Conservation (phyloP, 2,797 vertebrate species). For the Eospalax fontanierii region DNA sequence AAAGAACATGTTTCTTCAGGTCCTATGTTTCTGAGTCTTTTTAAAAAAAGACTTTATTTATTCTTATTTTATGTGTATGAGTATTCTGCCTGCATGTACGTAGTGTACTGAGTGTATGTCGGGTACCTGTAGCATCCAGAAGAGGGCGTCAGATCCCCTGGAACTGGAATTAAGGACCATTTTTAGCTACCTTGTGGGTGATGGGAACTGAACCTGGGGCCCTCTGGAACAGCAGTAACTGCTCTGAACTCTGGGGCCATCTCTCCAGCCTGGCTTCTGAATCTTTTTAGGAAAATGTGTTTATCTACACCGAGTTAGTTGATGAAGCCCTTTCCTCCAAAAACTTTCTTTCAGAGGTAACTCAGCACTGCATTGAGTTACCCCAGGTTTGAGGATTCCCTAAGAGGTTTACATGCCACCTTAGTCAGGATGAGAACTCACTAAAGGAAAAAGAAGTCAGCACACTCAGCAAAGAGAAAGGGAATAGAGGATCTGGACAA, state of each 20-base stretch:
- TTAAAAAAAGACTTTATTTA: conserved; percentile 6
- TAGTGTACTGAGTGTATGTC: too few relatives aligned
- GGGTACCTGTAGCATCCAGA: too few relatives aligned
- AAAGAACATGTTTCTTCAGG: background rate
- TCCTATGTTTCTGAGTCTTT: conserved; percentile 8
- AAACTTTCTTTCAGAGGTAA: background rate
- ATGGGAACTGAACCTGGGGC: too few relatives aligned
- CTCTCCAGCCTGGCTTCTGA: background rate
- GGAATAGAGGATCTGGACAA: background rate
- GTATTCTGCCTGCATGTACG: too few relatives aligned
- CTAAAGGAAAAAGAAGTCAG: background rate
- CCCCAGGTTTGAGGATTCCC: background rate
- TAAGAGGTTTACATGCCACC: background rate
- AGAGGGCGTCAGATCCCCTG: too few relatives aligned
- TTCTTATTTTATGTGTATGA: too few relatives aligned
- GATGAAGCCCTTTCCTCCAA: background rate
- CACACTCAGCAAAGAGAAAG: background rate
- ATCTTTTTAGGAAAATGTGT: conserved; percentile 26
- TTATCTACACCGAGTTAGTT: background rate
- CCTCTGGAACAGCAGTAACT: too few relatives aligned
- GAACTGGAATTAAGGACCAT: too few relatives aligned
- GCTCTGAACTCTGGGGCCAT: too few relatives aligned
- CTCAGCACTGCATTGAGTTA: background rate
- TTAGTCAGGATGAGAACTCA: background rate
- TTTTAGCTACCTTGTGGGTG: too few relatives aligned